Percentiles rank a stretch among this genome's conserved stretches.
Conservation (phyloP, 2,797 vertebrate species). For the Scolopax bukidnonensis region DNA sequence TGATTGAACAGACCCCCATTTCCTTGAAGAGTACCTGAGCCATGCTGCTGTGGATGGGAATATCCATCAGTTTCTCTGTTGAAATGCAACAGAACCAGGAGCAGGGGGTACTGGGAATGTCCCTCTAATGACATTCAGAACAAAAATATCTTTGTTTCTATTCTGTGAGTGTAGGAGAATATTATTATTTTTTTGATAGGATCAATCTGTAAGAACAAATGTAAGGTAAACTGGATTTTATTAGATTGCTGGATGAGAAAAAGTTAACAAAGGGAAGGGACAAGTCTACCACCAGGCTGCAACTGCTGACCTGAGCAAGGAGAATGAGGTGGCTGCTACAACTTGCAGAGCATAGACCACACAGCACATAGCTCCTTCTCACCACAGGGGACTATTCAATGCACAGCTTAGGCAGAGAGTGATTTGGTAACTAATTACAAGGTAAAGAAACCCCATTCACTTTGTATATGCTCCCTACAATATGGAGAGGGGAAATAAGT, state of each 20-base stretch:
- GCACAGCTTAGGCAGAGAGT: neutral
- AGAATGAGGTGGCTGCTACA: neutral
- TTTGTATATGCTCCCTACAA: neutral
- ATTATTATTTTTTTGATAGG: neutral
- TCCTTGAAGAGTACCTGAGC: neutral
- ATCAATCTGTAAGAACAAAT: neutral
- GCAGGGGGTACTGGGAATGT: neutral
- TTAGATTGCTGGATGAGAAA: neutral
- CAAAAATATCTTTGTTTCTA: neutral
- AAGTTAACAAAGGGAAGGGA: neutral
- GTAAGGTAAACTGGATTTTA: neutral
- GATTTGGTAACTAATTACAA: neutral
- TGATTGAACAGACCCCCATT: neutral
- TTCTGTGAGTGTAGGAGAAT: neutral
- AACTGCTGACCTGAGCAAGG: neutral
- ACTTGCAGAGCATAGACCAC: neutral
- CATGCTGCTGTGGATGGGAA: neutral
- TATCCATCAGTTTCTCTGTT: neutral
- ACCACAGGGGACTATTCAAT: neutral
- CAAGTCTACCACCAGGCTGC: neutral
- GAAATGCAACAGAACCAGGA: neutral
- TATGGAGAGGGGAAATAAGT: neutral
- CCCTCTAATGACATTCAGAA: neutral
- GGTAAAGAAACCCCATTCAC: neutral
- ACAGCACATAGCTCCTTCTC: neutral